These are phyloP conservation scores for Cervus canadensis DNA, from an alignment of 2,113 vertebrate genomes.

Conservation along the genomic window DNA sequence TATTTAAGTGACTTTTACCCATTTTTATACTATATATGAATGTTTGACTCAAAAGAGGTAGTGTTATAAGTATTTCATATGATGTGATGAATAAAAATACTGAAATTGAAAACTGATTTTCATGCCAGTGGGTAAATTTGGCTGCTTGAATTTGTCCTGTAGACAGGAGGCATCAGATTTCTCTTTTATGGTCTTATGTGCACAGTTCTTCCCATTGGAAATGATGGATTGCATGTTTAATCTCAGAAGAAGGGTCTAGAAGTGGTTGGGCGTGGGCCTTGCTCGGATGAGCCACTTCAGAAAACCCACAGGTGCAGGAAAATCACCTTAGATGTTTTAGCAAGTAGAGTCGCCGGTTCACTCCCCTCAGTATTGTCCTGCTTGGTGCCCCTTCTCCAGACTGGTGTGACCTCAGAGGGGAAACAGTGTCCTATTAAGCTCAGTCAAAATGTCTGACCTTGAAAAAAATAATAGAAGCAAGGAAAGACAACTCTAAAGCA, in stretches of 20 bases:
- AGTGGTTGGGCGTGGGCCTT: background rate
- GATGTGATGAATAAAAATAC: background rate
- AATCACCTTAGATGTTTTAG: background rate
- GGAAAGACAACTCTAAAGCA: background rate
- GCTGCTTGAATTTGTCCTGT: background rate
- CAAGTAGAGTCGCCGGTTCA: too few relatives aligned
- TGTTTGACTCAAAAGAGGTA: background rate
- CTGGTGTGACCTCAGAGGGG: background rate
- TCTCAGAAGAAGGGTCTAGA: background rate
- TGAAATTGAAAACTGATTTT: background rate
- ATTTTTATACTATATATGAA: background rate
- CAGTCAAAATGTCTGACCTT: background rate
- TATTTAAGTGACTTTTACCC: background rate
- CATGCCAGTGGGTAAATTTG: background rate
- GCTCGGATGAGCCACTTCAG: background rate
- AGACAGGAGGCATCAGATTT: background rate
- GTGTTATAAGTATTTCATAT: background rate
- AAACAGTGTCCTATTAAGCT: background rate
- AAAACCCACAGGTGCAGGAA: fast-evolving
- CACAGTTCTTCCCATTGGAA: background rate
- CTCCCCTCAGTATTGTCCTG: background rate
- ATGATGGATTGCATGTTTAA: background rate
- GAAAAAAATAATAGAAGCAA: background rate
- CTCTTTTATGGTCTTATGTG: background rate
- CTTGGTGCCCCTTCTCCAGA: background rate